Conservation (phyloP, 2,797 vertebrate species). For the Gymnoscopelus braueri region DNA sequence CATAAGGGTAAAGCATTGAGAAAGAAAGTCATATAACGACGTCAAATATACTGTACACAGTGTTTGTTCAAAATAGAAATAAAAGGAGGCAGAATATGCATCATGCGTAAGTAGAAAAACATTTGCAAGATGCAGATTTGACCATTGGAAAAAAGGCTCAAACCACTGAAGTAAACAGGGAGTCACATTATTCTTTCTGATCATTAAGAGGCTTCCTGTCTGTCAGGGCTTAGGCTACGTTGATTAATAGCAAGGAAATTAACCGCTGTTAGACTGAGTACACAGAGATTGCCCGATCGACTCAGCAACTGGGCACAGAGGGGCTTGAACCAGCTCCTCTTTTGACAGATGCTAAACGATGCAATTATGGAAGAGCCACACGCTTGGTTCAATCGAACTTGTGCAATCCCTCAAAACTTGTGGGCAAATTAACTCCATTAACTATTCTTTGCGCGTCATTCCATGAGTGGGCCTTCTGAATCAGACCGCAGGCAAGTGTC, state of each 20-base stretch:
- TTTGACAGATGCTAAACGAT: constrained; percentile 63
- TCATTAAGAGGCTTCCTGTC: constrained; percentile 49
- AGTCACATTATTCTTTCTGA: constrained; percentile 55
- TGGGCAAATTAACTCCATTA: constrained; percentile 38
- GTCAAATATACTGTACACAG: too few species aligned
- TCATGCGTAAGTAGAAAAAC: background rate
- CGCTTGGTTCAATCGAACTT: constrained; percentile 30
- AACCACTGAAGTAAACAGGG: constrained; percentile 32
- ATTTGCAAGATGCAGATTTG: constrained; percentile 16
- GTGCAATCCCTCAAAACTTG: constrained; percentile 17
- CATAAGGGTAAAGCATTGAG: too few species aligned
- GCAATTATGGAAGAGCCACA: constrained; percentile 53
- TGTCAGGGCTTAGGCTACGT: constrained; percentile 46
- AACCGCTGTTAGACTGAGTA: constrained; percentile 52
- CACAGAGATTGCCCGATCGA: constrained; percentile 45
- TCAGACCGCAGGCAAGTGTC: constrained; percentile 11
- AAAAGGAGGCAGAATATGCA: too few species aligned
- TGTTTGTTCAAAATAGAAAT: too few species aligned
- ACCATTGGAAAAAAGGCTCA: constrained; percentile 17
- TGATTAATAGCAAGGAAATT: constrained; percentile 71
- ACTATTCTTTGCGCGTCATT: constrained; percentile 12
- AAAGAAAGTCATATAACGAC: too few species aligned
- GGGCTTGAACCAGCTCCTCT: constrained; percentile 66
- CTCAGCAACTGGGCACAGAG: constrained; percentile 28
- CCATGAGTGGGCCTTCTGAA: constrained; percentile 14